A percentile compares a stretch with the other conserved stretches of the same genome.
Conservation (phyloP, 2,797 vertebrate genomes). For the Syndactyla subalaris region DNA sequence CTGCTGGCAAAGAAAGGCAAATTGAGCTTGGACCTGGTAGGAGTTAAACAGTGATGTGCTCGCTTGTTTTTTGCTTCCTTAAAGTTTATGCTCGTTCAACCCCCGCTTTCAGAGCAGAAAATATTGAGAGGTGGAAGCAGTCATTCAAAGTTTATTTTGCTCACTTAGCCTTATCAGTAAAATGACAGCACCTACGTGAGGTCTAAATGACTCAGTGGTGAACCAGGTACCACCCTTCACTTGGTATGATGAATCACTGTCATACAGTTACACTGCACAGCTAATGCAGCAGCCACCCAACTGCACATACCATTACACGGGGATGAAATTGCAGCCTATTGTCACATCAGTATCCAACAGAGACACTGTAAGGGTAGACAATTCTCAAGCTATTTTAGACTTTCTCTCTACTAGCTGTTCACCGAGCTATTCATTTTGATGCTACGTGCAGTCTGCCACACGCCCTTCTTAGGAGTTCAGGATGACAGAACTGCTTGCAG, state of each 20-base stretch:
- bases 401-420: neutral
- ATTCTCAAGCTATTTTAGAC: neutral
- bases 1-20: neutral
- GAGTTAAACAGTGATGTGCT: neutral
- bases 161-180: neutral
- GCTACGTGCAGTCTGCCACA: neutral
- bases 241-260: neutral
- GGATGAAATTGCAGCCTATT: neutral
- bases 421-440: neutral
- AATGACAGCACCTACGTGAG: neutral
- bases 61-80: neutral
- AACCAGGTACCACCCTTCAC: neutral
- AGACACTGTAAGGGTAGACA: neutral
- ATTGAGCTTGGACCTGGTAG: neutral
- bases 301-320: fast-evolving
- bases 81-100: neutral
- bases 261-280: neutral
- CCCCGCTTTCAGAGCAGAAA: neutral
- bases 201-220: neutral
- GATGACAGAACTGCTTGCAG: neutral
- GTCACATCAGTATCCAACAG: neutral
- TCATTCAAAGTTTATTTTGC: neutral
- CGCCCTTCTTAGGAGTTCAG: neutral
- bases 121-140: neutral
- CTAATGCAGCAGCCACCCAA: neutral